These are phyloP conservation scores for Protonemura montana DNA, from an alignment of 2,888 invertebrate genomes.

Conservation along the genomic window DNA sequence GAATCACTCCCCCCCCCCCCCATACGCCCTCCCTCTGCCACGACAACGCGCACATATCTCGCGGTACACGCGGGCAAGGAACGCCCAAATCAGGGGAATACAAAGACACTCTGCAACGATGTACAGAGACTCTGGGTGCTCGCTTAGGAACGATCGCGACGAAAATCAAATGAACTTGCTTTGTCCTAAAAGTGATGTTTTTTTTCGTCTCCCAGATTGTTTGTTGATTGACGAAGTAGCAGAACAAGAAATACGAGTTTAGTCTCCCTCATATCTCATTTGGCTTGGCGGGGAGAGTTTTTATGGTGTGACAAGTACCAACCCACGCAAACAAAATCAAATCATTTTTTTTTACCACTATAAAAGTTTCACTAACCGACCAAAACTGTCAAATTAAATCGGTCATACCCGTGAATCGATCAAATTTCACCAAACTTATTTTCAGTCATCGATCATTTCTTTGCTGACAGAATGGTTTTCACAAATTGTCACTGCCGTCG, in stretches of 20 bases:
- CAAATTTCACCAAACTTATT: background rate
- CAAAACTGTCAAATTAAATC: background rate
- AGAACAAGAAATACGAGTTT: too few relatives aligned
- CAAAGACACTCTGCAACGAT: background rate
- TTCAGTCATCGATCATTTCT: background rate
- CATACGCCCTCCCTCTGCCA: too few relatives aligned
- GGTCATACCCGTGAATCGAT: background rate
- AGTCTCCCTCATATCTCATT: too few relatives aligned
- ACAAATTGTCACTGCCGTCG: background rate
- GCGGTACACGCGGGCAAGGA: background rate
- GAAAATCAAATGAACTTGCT: too few relatives aligned
- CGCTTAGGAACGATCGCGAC: too few relatives aligned
- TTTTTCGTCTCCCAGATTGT: too few relatives aligned
- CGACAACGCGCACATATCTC: background rate
- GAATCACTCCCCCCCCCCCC: conserved; percentile 22
- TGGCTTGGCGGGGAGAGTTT: too few relatives aligned
- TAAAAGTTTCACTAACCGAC: background rate
- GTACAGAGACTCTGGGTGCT: too few relatives aligned
- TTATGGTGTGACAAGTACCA: too few relatives aligned
- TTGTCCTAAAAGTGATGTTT: too few relatives aligned
- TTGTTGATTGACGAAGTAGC: too few relatives aligned
- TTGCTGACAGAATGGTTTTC: background rate
- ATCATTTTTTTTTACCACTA: background rate
- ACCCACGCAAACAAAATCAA: background rate
- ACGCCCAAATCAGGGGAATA: conserved; percentile 16